Evolutionary conservation across 1,140 invertebrate species (phyloP).

Genomic region (Drosophila parvula): DNA sequence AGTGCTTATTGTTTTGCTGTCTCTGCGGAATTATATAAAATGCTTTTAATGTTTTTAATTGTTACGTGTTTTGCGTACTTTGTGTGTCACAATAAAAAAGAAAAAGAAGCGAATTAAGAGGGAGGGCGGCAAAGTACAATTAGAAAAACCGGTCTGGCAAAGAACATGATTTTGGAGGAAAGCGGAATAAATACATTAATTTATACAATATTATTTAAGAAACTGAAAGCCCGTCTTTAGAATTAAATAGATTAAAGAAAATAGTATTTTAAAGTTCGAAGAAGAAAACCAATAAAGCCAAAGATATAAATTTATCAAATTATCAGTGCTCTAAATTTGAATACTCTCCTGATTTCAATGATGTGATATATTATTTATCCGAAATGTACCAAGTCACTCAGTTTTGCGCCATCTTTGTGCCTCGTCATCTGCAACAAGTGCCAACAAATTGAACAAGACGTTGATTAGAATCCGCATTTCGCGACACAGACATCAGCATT

Average conservation of each 20-base stretch:
- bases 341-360: background rate
- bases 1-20: constrained; percentile 54
- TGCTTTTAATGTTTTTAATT: constrained; percentile 78
- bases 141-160: background rate
- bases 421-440: constrained; percentile 35
- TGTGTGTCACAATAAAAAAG: constrained; percentile 31
- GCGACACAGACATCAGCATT: constrained; percentile 19
- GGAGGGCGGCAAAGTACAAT: background rate
- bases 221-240: background rate
- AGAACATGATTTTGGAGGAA: constrained; percentile 7
- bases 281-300: too few relatives aligned
- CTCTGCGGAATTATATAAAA: constrained; percentile 69
- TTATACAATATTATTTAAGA: background rate
- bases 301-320: too few relatives aligned
- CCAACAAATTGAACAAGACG: constrained; percentile 41
- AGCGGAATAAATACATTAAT: background rate
- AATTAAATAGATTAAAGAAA: background rate
- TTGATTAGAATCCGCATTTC: constrained; percentile 61
- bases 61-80: constrained; percentile 62
- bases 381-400: background rate
- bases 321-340: background rate
- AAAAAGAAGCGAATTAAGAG: background rate
- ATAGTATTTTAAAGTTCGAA: background rate
- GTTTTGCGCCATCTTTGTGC: background rate
- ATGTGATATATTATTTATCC: background rate